Percentiles rank a stretch among this genome's conserved stretches.
phyloP scores from a whole-genome alignment of 92 coral and sea anemone genomes.

The Desmophyllum pertusum region DNA sequence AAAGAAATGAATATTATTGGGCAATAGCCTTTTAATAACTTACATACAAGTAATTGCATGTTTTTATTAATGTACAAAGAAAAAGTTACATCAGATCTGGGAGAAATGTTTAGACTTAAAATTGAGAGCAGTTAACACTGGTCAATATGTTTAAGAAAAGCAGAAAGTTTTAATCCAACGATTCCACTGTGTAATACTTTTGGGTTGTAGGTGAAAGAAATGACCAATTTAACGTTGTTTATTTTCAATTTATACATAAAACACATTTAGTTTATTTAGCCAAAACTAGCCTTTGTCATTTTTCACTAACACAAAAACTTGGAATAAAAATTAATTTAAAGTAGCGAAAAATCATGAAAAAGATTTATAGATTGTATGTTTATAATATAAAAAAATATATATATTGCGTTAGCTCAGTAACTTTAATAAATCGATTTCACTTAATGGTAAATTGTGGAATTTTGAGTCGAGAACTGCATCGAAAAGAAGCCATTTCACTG shows the following conservation, averaged over 20 bases:
- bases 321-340: not conserved
- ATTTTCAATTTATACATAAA: not conserved
- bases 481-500: not conserved
- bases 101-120: not conserved
- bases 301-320: not conserved
- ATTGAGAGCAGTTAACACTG: not conserved
- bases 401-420: not conserved
- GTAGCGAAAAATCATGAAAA: not conserved
- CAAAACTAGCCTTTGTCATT: not conserved
- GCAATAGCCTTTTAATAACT: not conserved
- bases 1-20: not conserved
- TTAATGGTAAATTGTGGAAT: not conserved
- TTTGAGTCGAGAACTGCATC: not conserved
- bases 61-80: not conserved
- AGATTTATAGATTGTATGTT: not conserved
- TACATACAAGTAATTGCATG: not conserved
- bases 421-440: not conserved
- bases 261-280: not conserved
- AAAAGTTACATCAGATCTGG: not conserved
- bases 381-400: not conserved
- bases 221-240: not conserved
- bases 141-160: not conserved
- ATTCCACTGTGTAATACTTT: no score
- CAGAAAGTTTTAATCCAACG: no score
- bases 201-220: not conserved